A percentile compares a stretch with the other conserved stretches of the same genome.
Evolutionary conservation across 1,140 invertebrate species (phyloP).

Genomic region (Neodiprion virginianus): DNA sequence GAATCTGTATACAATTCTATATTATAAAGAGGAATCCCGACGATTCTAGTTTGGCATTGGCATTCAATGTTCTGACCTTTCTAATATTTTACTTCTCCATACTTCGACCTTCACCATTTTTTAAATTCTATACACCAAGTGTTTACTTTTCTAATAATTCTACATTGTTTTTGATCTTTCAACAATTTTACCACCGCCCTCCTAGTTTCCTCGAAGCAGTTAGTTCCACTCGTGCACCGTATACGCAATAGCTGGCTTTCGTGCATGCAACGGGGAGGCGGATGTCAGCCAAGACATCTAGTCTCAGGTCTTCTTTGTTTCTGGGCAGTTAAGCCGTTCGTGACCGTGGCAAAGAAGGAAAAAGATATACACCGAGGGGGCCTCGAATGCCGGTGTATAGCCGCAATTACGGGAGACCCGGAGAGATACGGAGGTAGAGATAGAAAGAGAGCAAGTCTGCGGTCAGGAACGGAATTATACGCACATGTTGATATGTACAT

Average conservation of each 20-base stretch:
- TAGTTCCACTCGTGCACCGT: background rate
- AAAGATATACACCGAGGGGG: background rate
- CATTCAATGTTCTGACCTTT: background rate
- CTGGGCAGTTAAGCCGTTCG: conserved; percentile 3
- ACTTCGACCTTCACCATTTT: too few species aligned
- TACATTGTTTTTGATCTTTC: background rate
- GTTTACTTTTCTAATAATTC: too few species aligned
- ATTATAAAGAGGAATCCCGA: background rate
- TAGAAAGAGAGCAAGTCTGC: background rate
- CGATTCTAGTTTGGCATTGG: background rate
- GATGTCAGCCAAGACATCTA: background rate
- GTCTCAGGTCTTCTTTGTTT: background rate
- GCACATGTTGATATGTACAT: too few species aligned
- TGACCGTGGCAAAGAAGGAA: conserved; percentile 6
- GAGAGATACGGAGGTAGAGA: background rate
- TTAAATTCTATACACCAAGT: too few species aligned
- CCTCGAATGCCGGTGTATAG: background rate
- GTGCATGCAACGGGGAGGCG: background rate
- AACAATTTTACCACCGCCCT: background rate
- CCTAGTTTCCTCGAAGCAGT: background rate
- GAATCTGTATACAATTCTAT: too few species aligned
- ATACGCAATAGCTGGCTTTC: background rate
- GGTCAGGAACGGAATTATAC: too few species aligned
- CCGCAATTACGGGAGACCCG: background rate
- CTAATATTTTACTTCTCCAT: too few species aligned